These are phyloP conservation scores for Caerostris darwini DNA, from an alignment of 1,140 invertebrate species.

Conservation along the genomic window DNA sequence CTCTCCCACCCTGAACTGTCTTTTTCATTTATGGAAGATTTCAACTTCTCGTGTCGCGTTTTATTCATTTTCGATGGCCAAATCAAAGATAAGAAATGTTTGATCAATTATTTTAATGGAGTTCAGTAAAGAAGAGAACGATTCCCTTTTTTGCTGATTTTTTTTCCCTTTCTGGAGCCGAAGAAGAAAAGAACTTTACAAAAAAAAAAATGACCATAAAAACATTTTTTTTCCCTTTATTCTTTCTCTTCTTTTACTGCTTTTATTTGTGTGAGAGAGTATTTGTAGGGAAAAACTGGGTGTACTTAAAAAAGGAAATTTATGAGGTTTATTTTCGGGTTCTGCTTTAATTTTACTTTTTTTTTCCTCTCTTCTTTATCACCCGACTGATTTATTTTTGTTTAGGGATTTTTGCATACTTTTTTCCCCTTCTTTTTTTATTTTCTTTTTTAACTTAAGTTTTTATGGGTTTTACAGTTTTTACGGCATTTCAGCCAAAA, in stretches of 20 bases:
- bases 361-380: background rate
- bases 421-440: background rate
- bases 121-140: background rate
- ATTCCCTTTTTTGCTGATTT: background rate
- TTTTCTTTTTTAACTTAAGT: background rate
- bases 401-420: background rate
- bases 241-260: background rate
- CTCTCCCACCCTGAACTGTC: too few relatives aligned
- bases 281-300: background rate
- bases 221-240: background rate
- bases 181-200: background rate
- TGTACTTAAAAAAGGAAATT: conserved; percentile 26
- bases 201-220: background rate
- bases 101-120: conserved; percentile 52
- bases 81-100: conserved; percentile 46
- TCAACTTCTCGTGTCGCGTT: background rate
- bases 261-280: background rate
- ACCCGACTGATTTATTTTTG: background rate
- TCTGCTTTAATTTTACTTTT: conserved; percentile 18
- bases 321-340: conserved; percentile 24
- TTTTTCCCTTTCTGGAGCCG: background rate
- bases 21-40: background rate
- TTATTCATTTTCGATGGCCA: background rate
- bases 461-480: conserved; percentile 3
- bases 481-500: background rate